Evolutionary conservation across 2,113 vertebrate genomes (phyloP).

Genomic region (Progne subis): DNA sequence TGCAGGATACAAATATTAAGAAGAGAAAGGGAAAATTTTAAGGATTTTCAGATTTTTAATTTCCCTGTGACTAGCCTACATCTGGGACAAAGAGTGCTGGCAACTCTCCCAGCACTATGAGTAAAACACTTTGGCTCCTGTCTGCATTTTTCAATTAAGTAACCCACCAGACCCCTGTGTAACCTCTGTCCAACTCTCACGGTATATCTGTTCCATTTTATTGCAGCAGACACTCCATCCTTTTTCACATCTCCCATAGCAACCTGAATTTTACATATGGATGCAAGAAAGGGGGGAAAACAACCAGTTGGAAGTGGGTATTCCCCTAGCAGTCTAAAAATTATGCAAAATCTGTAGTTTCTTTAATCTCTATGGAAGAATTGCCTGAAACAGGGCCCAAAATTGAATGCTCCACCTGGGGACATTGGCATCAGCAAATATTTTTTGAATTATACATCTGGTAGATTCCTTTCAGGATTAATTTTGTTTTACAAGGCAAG

Average conservation of each 20-base stretch:
- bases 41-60: not conserved
- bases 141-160: not conserved
- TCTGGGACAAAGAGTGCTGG: not conserved
- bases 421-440: not conserved
- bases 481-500: not conserved
- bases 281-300: not conserved
- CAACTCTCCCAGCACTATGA: not conserved
- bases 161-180: not conserved
- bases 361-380: not conserved
- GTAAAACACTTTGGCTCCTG: not conserved
- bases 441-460: not conserved
- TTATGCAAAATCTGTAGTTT: not conserved
- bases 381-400: not conserved
- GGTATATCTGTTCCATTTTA: not conserved
- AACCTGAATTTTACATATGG: not conserved
- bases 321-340: constrained; percentile 1
- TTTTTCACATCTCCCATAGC: not conserved
- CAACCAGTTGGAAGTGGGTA: not conserved
- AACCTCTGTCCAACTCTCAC: not conserved
- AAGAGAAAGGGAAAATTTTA: not conserved
- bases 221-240: not conserved
- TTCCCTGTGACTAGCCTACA: not conserved
- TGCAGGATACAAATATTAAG: not conserved
- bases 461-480: not conserved
- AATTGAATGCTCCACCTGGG: not conserved